Evolutionary conservation across 2,888 invertebrate species (phyloP).

Genomic region (Diarsia dahlii): DNA sequence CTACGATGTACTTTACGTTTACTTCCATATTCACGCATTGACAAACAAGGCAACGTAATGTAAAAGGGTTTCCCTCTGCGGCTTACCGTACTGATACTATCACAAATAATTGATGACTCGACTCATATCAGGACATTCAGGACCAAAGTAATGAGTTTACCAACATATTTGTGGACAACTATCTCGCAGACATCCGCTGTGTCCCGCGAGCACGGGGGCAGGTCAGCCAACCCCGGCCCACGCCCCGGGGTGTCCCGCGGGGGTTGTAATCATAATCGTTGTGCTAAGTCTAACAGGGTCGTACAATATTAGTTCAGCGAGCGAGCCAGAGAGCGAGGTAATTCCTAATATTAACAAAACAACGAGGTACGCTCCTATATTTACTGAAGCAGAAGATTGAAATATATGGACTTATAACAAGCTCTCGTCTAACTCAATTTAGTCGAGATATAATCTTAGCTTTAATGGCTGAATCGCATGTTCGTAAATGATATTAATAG

Average conservation of each 20-base stretch:
- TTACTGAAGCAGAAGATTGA: conserved; percentile 20
- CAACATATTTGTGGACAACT: background rate
- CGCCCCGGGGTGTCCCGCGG: background rate
- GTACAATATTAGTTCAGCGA: conserved; percentile 19
- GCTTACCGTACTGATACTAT: background rate
- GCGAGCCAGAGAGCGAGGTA: conserved; percentile 4
- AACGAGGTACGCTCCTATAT: background rate
- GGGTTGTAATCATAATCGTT: conserved; percentile 18
- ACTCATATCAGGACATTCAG: background rate
- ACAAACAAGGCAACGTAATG: background rate
- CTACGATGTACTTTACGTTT: background rate
- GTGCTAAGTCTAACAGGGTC: conserved; percentile 18
- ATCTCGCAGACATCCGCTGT: background rate
- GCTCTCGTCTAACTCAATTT: conserved; percentile 27
- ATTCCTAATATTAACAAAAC: conserved; percentile 32
- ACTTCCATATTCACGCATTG: background rate
- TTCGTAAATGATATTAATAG: conserved; percentile 6
- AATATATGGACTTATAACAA: conserved; percentile 16
- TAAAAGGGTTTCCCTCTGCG: background rate
- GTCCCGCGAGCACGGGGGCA: background rate
- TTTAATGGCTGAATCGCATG: conserved; percentile 28
- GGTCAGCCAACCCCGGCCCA: background rate
- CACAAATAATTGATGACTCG: conserved; percentile 22
- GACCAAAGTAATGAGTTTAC: background rate
- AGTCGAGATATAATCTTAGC: conserved; percentile 20